phyloP scores from a whole-genome alignment of 2,113 vertebrate genomes.

The Rhadina sibilatrix region DNA sequence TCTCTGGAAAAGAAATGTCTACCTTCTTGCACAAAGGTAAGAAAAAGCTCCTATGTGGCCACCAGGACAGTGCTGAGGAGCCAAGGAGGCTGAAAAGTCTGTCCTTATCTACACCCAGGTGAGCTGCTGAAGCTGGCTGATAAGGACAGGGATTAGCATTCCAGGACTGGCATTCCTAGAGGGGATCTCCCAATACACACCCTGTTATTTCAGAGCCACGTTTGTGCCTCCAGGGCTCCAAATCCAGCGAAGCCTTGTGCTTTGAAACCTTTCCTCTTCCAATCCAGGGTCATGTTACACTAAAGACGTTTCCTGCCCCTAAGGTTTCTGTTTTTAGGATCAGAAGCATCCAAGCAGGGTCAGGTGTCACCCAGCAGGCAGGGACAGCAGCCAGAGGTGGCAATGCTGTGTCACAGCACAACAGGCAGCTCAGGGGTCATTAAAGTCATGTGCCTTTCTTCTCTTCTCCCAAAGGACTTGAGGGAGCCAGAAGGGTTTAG shows the following conservation, averaged over 20 bases:
- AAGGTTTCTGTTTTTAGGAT: not conserved
- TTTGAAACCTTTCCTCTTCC: not conserved
- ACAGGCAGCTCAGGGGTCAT: not conserved
- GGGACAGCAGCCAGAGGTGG: not conserved
- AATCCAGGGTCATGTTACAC: fast-evolving
- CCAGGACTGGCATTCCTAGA: not conserved
- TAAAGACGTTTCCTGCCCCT: fast-evolving
- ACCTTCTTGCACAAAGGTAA: not conserved
- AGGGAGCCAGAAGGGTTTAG: not conserved
- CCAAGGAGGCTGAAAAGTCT: not conserved
- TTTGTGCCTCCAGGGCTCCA: not conserved
- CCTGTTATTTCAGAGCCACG: not conserved
- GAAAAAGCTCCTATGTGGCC: fast-evolving
- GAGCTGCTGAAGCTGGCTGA: not conserved
- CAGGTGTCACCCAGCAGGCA: not conserved
- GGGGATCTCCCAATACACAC: fast-evolving
- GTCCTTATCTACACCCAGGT: not conserved
- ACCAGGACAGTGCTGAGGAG: not conserved
- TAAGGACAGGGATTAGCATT: not conserved
- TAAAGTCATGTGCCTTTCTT: not conserved
- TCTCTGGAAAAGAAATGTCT: not conserved
- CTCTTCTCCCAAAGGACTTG: not conserved
- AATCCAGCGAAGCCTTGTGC: not conserved
- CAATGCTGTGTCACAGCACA: not conserved
- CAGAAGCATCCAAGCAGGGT: not conserved